Conservation (phyloP, 2,797 vertebrate genomes). For the Typhlichthys eigenmanni region DNA sequence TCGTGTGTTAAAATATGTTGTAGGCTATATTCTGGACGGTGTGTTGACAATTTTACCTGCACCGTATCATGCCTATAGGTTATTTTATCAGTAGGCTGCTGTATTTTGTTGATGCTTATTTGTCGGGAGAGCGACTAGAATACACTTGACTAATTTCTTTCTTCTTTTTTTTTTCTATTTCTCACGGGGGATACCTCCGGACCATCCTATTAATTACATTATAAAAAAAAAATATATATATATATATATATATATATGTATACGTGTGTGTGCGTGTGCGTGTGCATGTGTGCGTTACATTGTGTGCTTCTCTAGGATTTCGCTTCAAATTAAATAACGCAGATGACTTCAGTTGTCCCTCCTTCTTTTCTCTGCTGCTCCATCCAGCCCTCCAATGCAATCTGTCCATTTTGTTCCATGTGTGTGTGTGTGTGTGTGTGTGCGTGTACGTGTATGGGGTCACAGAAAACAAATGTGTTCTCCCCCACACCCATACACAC, state of each 20-base stretch:
- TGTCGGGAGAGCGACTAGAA: too few relatives aligned
- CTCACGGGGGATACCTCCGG: too few relatives aligned
- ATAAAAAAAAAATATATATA: too few relatives aligned
- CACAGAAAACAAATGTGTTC: neutral
- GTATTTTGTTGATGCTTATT: too few relatives aligned
- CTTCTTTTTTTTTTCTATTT: too few relatives aligned
- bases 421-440: neutral
- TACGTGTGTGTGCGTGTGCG: slow-evolving; percentile 6
- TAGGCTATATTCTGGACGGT: too few relatives aligned
- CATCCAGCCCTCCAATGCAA: neutral
- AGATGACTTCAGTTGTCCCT: slow-evolving; percentile 54
- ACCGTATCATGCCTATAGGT: too few relatives aligned
- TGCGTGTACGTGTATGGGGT: neutral
- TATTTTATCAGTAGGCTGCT: too few relatives aligned
- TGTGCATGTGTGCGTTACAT: slow-evolving; percentile 56
- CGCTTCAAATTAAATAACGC: slow-evolving; percentile 72
- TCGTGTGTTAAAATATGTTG: too few relatives aligned
- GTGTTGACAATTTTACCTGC: too few relatives aligned
- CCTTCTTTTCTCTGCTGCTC: slow-evolving; percentile 23
- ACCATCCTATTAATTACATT: too few relatives aligned
- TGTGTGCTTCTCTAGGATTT: slow-evolving; percentile 65
- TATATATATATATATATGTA: neutral
- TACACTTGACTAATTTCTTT: too few relatives aligned
- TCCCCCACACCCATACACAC: neutral
- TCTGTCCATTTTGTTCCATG: neutral